phyloP scores from a whole-genome alignment of 1,140 invertebrate genomes.

The Homalodisca vitripennis region DNA sequence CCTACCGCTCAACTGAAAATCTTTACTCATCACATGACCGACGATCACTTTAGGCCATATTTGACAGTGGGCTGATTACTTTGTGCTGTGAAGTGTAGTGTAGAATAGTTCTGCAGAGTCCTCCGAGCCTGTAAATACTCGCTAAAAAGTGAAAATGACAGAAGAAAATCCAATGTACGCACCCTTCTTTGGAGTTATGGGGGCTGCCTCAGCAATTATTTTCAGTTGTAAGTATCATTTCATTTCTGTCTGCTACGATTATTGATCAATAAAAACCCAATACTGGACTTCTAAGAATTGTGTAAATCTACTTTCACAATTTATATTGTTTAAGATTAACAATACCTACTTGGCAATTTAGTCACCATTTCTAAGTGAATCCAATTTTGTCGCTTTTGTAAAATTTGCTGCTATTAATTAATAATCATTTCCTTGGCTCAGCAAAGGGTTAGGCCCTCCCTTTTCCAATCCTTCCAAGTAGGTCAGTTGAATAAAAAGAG shows the following conservation, averaged over 20 bases:
- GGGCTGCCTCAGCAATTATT: conserved; percentile 96
- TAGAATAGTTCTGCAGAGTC: conserved; percentile 50
- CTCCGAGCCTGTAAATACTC: conserved; percentile 61
- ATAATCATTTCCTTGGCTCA: too few relatives aligned
- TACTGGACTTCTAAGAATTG: too few relatives aligned
- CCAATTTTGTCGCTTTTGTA: too few relatives aligned
- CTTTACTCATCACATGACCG: conserved; percentile 65
- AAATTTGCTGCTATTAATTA: too few relatives aligned
- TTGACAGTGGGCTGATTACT: conserved; percentile 65
- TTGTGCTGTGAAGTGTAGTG: conserved; percentile 63
- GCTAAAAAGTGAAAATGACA: conserved; percentile 34
- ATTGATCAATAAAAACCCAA: conserved; percentile 27
- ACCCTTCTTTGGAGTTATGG: conserved; percentile 99
- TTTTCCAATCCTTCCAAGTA: too few relatives aligned
- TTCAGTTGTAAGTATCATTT: conserved; percentile 85
- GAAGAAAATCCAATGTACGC: conserved; percentile 74
- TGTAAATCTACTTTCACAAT: too few relatives aligned
- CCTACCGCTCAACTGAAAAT: conserved; percentile 37
- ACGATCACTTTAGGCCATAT: conserved; percentile 63
- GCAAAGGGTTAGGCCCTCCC: too few relatives aligned
- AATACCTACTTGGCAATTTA: too few relatives aligned
- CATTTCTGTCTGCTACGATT: conserved; percentile 27
- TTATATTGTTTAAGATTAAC: too few relatives aligned
- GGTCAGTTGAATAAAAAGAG: too few relatives aligned
- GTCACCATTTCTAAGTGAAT: too few relatives aligned